Base-by-base conservation (phyloP, 2,888 invertebrate genomes). In the Chalcosyrphus nemorum region DNA sequence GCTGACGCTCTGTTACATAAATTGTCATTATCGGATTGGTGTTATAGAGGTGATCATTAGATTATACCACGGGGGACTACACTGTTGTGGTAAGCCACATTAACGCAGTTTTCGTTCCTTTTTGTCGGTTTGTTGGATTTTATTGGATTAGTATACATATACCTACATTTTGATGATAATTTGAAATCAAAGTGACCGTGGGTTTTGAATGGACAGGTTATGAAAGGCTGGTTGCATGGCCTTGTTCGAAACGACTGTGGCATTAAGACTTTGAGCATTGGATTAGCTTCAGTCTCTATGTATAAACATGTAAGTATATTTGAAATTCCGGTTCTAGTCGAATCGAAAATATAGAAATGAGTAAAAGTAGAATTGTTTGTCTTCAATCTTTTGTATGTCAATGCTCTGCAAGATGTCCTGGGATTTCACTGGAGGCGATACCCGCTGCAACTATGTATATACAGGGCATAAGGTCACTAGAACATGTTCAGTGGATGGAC, bases 1-100 rank as follows among this genome's bases (percentile, higher is more conserved):
- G 61, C 45, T 61, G 61, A 45, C 45, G 11, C 17, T 61, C 27
- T 41, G 59, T 15, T 59, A 15, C 41, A 59, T 59, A 59, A 41
- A 59, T 59, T 15, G 61, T 61, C 47, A 47, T 47, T 63, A 63
- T 63, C 47, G 5, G 52, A 15, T 29, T 9, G 27, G 52, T 13
- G 27, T n/a, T 11, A 5, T 24, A n/a, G 21, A n/a, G 61, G 61
- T 21, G 56, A 19, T 56, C 35, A 35, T 35, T 35, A 29, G 21
- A 32, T 45, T 32, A n/a, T 13, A 32, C 21, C 29, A 0, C 27
- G 9, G 27, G 5, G 7, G 43, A 61, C 29, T 43, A 29, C 61
- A 35, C 29, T 47, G 17, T 32, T 45, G 17, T 43, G 32, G 47
- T 15, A 61, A 41, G 13, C 52, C 52, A 27, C 9, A 29, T 27